Conservation (phyloP, 1,140 invertebrate species). For the Hypothenemus hampei region DNA sequence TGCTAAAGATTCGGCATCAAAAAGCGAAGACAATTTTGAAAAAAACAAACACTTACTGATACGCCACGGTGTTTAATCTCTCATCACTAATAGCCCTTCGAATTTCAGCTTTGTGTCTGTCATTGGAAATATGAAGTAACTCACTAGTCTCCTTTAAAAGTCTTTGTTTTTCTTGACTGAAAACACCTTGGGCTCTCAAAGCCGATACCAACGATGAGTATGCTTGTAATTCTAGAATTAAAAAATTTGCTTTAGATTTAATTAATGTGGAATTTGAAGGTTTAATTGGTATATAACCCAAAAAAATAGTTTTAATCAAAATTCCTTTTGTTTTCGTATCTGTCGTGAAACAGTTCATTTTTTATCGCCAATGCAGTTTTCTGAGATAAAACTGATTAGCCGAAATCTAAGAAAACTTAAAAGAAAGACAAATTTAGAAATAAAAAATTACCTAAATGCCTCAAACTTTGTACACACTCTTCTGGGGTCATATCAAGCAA, state of each 20-base stretch:
- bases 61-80: conserved; percentile 78
- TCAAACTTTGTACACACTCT: conserved; percentile 79
- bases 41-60: conserved; percentile 60
- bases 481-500: conserved; percentile 72
- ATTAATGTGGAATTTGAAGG: too few relatives aligned
- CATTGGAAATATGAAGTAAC: conserved; percentile 79
- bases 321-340: too few relatives aligned
- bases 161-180: conserved; percentile 78
- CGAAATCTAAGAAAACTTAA: too few relatives aligned
- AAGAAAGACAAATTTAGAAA: too few relatives aligned
- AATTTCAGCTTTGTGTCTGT: conserved; percentile 86
- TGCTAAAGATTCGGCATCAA: too few relatives aligned
- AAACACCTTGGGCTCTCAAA: conserved; percentile 83
- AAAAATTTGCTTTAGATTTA: neutral
- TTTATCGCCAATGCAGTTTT: too few relatives aligned
- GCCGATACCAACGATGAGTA: conserved; percentile 84
- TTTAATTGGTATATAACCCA: too few relatives aligned
- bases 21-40: neutral
- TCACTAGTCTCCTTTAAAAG: conserved; percentile 75
- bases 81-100: conserved; percentile 87
- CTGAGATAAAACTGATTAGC: too few relatives aligned
- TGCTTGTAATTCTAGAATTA: conserved; percentile 70
- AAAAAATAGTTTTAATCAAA: too few relatives aligned
- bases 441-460: conserved; percentile 76
- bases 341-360: too few relatives aligned